Base-by-base conservation (phyloP, 2,888 invertebrate species). In the Phengaris alcon region DNA sequence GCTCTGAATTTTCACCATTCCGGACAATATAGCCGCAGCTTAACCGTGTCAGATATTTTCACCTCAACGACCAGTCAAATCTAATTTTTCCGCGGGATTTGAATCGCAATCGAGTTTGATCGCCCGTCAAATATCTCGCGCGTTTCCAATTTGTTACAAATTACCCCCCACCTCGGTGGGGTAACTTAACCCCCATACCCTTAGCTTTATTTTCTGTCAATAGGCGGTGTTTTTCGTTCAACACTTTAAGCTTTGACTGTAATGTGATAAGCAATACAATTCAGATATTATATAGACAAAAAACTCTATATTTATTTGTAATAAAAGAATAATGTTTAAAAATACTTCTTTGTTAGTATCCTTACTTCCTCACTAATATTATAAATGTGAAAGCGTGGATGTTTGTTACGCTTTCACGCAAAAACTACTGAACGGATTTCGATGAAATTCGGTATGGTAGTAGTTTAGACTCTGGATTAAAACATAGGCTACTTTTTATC, bases 51-150 rank as follows among this genome's bases (percentile, higher is more conserved):
- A 77, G 79, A 76, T 76, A 74, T 75, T 76, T 68, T 72, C 64
- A 74, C 78, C 79, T 80, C 81, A 80, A 77, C 78, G 79, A 84
- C 84, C 79, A 76, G 79, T 80, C 81, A 82, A 87, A 89, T 90
- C 87, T 86, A 88, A 90, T 90, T 89, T 85, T 80, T 82, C 82
- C 82, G 84, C 84, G 87, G 86, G 70, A 70, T 89, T 90, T 89
- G 87, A 82, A 83, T 82, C 84, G 80, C 82, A 87, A 90, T 89
- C 86, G 84, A 89, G 88, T 91, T 86, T 85, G 81, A 83, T 82
- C 82, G 80, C 84, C 85, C 90, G 85, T 89, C 90, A 88, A 90
- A 88, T 86, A 85, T 86, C 85, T 87, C 86, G 86, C 85, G 84
- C 86, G 86, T 87, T 87, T 85, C 86, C 86, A 88, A 88, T 89